phyloP scores from a whole-genome alignment of 2,888 invertebrate species.

The Sarcophaga rosellei region DNA sequence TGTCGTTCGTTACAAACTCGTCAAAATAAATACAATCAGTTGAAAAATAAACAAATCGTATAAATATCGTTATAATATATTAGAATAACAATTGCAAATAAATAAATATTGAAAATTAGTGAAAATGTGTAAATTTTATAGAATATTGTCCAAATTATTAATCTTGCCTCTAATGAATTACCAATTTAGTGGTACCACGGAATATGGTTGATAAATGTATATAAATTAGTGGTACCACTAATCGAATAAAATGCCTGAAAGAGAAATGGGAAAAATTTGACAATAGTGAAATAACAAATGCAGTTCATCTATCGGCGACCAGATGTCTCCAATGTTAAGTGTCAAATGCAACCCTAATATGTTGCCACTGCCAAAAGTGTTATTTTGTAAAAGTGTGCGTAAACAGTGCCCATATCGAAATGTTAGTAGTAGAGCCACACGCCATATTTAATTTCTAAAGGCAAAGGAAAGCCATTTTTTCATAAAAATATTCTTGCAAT shows the following conservation, averaged over 20 bases:
- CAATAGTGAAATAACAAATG: conserved; percentile 67
- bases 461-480: conserved; percentile 63
- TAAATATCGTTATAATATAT: conserved; percentile 28
- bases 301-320: conserved; percentile 33
- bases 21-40: conserved; percentile 33
- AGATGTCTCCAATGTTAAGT: conserved; percentile 37
- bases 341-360: conserved; percentile 55
- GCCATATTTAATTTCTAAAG: conserved; percentile 79
- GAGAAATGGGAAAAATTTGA: conserved; percentile 70
- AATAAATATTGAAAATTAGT: neutral
- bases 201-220: conserved; percentile 71
- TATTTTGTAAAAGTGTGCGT: conserved; percentile 52
- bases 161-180: conserved; percentile 47
- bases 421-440: conserved; percentile 71
- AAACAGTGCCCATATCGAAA: conserved; percentile 53
- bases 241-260: conserved; percentile 35
- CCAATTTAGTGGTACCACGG: conserved; percentile 76
- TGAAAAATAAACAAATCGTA: conserved; percentile 44
- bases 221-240: conserved; percentile 75
- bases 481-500: conserved; percentile 54
- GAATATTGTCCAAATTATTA: conserved; percentile 39
- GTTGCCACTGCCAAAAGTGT: conserved; percentile 34
- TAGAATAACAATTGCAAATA: neutral
- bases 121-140: conserved; percentile 23
- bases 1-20: conserved; percentile 55